phyloP scores from a whole-genome alignment of 2,797 vertebrate genomes.

The Chaetophractus vellerosus region DNA sequence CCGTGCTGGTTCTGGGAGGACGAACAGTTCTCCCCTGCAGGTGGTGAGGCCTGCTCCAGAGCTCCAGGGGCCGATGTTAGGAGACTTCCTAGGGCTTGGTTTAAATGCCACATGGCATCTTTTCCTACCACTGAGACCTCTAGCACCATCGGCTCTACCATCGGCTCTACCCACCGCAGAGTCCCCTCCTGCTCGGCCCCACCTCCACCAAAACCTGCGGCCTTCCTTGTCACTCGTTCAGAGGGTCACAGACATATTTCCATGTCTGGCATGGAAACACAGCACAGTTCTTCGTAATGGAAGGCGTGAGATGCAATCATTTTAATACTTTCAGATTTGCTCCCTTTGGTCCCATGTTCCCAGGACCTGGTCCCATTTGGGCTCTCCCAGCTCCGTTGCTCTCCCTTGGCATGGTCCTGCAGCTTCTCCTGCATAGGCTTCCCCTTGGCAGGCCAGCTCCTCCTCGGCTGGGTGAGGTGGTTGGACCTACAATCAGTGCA shows the following conservation, averaged over 20 bases:
- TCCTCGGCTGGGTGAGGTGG: background rate
- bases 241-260: too few species aligned
- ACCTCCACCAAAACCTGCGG: rapidly evolving
- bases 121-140: too few species aligned
- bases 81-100: background rate
- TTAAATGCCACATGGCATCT: background rate
- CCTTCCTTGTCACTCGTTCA: background rate
- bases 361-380: background rate
- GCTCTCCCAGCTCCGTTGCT: rapidly evolving
- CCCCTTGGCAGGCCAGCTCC: background rate
- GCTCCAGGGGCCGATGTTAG: background rate
- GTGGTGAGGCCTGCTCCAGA: background rate
- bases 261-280: rapidly evolving
- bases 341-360: background rate
- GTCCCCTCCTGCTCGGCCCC: background rate
- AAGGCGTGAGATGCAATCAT: background rate
- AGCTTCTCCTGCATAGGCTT: background rate
- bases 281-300: background rate
- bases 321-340: background rate
- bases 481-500: too few species aligned
- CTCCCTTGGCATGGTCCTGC: too few species aligned
- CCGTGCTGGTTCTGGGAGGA: background rate
- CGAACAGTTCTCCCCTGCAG: background rate
- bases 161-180: too few species aligned
- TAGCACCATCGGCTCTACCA: rapidly evolving